These are phyloP conservation scores for Porphyrio hochstetteri DNA, from an alignment of 2,113 vertebrate genomes.

Conservation along the genomic window DNA sequence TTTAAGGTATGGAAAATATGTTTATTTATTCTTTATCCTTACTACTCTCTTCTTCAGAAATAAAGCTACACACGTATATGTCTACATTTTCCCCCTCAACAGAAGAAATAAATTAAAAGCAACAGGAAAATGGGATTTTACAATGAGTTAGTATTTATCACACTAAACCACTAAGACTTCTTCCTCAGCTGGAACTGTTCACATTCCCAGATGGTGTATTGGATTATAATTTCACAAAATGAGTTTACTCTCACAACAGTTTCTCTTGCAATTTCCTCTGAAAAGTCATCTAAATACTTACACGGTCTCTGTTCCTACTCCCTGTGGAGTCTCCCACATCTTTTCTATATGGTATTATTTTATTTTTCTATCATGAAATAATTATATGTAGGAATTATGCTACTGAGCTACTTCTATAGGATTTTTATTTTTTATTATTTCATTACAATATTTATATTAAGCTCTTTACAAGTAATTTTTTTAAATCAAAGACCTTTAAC, in stretches of 20 bases:
- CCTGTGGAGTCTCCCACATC: background rate
- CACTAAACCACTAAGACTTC: slow-evolving; percentile 29
- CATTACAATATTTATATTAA: background rate
- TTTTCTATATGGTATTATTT: background rate
- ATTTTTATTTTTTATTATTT: background rate
- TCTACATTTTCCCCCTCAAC: background rate
- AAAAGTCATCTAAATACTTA: slow-evolving; percentile 33
- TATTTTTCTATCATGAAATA: background rate
- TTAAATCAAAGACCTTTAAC: background rate
- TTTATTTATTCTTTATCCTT: background rate
- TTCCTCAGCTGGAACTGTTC: slow-evolving; percentile 35
- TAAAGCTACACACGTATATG: background rate
- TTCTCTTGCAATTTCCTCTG: slow-evolving; percentile 29
- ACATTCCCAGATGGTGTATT: slow-evolving; percentile 51
- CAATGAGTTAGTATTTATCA: slow-evolving; percentile 59
- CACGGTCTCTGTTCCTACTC: background rate
- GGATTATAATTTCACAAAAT: slow-evolving; percentile 55
- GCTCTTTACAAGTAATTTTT: background rate
- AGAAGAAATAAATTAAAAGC: slow-evolving; percentile 44
- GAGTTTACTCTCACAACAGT: slow-evolving; percentile 35
- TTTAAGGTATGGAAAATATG: background rate
- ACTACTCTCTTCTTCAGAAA: background rate
- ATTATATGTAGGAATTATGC: background rate
- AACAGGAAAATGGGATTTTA: slow-evolving; percentile 33
- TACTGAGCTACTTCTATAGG: background rate